Conservation (phyloP, 92 coral and sea anemone genomes). For the Galaxea fascicularis region DNA sequence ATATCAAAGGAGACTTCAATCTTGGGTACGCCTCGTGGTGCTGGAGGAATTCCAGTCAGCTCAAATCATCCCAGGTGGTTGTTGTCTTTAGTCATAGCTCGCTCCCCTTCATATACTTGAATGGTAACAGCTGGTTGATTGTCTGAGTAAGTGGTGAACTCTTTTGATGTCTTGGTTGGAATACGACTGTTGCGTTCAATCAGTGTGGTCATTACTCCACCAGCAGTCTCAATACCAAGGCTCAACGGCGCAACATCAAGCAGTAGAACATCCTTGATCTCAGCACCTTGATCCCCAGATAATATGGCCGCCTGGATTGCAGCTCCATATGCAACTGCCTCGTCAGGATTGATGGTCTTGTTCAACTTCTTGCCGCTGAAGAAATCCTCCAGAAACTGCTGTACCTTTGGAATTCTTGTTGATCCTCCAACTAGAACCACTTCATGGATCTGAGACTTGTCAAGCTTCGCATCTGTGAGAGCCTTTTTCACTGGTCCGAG, state of each 20-base stretch:
- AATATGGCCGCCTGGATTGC: conserved; percentile 84
- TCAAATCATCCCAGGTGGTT: conserved; percentile 71
- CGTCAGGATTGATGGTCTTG: conserved; percentile 89
- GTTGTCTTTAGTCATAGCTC: conserved; percentile 70
- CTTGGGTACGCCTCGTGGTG: conserved; percentile 76
- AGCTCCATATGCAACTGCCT: conserved; percentile 87
- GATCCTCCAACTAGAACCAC: conserved; percentile 88
- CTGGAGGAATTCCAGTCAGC: conserved; percentile 67
- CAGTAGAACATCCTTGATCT: conserved; percentile 72
- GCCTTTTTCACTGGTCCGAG: conserved; percentile 77
- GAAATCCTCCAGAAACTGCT: conserved; percentile 69
- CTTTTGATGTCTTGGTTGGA: conserved; percentile 68
- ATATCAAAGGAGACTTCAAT: conserved; percentile 73
- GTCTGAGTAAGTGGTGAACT: conserved; percentile 79
- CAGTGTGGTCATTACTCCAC: conserved; percentile 77
- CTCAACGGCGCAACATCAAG: conserved; percentile 81
- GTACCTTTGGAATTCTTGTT: conserved; percentile 83
- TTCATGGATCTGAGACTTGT: conserved; percentile 67
- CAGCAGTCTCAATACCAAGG: conserved; percentile 81
- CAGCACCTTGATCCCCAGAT: conserved; percentile 76
- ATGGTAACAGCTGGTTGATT: conserved; percentile 79
- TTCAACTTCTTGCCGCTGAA: conserved; percentile 69
- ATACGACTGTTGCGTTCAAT: conserved; percentile 78
- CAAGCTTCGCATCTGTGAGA: conserved; percentile 70
- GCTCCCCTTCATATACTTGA: conserved; percentile 78